Evolutionary conservation across 2,888 invertebrate species (phyloP).

Genomic region (Melangyna quadrimaculata): DNA sequence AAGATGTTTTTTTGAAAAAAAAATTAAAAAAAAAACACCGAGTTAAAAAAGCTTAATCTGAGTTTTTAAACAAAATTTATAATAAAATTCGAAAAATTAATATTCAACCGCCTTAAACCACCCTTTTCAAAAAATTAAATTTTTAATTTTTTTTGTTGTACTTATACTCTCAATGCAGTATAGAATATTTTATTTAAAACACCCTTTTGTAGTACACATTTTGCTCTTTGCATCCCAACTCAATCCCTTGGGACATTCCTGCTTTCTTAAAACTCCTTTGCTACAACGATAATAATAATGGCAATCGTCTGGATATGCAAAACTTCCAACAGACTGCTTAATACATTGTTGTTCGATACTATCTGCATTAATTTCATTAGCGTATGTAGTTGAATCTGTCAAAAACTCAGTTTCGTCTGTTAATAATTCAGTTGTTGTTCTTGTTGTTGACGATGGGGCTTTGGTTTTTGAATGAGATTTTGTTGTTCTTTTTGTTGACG

Average conservation of each 20-base stretch:
- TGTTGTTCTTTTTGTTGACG: neutral
- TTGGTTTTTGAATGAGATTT: neutral
- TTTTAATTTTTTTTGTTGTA: neutral
- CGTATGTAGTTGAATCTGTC: neutral
- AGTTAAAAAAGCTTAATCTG: no score
- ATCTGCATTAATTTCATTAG: neutral
- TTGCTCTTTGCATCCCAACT: slow-evolving; percentile 36
- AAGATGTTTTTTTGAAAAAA: no score
- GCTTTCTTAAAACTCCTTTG: neutral
- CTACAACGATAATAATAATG: slow-evolving; percentile 47
- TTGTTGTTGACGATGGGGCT: neutral
- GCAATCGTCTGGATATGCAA: slow-evolving; percentile 28
- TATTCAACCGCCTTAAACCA: no score
- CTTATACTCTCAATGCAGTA: neutral
- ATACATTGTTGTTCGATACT: neutral
- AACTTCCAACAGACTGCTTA: slow-evolving; percentile 21
- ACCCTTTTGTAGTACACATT: slow-evolving; percentile 13
- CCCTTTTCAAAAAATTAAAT: no score
- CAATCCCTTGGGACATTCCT: slow-evolving; percentile 33
- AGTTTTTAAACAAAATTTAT: no score
- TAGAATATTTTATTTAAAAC: slow-evolving; percentile 1
- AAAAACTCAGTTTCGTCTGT: neutral
- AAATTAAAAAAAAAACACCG: no score
- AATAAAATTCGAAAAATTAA: no score
- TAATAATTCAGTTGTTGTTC: no score